Percentiles rank a stretch among this genome's conserved stretches.
These are phyloP conservation scores for Hymenopus coronatus DNA, from an alignment of 2,888 invertebrate genomes.

Conservation along the genomic window DNA sequence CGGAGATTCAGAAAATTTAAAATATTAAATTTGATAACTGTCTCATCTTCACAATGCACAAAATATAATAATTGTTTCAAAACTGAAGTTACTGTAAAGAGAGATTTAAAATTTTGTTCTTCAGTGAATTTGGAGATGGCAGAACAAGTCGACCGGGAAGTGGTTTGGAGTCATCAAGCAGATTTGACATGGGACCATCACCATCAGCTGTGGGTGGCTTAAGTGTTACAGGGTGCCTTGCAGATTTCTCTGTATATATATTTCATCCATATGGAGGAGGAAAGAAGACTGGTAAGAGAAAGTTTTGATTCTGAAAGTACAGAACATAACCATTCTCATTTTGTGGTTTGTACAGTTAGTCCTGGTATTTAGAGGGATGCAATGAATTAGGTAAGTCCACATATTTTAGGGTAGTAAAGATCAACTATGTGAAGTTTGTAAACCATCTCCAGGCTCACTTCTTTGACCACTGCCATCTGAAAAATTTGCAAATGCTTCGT, in stretches of 20 bases:
- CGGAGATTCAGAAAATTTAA: too few relatives aligned
- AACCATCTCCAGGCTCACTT: too few relatives aligned
- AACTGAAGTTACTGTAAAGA: neutral
- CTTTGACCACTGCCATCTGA: too few relatives aligned
- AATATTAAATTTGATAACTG: too few relatives aligned
- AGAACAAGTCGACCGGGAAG: conserved; percentile 23
- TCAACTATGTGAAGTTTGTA: too few relatives aligned
- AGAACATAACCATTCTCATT: too few relatives aligned
- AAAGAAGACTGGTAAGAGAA: conserved; percentile 66
- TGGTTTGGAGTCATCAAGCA: conserved; percentile 17
- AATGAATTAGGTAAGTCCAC: too few relatives aligned
- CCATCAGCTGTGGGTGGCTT: conserved; percentile 78
- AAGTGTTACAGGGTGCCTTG: conserved; percentile 93
- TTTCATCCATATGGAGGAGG: conserved; percentile 96
- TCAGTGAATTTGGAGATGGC: conserved; percentile 55
- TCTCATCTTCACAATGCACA: too few relatives aligned
- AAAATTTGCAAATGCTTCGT: too few relatives aligned
- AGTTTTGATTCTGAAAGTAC: neutral
- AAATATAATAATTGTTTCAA: neutral
- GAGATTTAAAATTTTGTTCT: conserved; percentile 7
- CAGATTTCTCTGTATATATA: conserved; percentile 96
- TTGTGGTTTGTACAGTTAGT: too few relatives aligned
- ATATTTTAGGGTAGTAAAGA: too few relatives aligned
- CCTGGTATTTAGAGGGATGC: too few relatives aligned
- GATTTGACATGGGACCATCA: conserved; percentile 42